Base-by-base conservation (phyloP, 2,797 vertebrate species). In the Alosa sapidissima region DNA sequence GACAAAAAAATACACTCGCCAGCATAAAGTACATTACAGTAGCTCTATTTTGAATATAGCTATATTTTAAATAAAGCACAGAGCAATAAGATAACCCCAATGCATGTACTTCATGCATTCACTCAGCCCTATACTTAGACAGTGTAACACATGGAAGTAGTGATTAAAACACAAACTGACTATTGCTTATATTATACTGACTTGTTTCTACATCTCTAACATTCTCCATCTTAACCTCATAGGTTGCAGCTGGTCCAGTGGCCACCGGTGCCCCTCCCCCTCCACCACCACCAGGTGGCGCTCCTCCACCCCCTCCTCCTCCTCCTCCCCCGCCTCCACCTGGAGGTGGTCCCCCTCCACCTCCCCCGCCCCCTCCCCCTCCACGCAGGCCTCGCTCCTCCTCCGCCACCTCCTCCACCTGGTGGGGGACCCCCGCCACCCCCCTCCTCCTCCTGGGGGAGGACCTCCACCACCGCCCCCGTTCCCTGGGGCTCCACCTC, bases 401-500 rank as follows among this genome's bases (percentile, higher is more conserved):
- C 94, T 0, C 95, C 95, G 0, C 96, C 95, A 0, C 96, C 94
- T 0, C 95, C 93, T 16, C 93, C 92, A 0, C 96, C 96, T n/a
- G 94, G 94, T 0, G 85, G 81, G 33, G 94, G 94, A 6, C 92
- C 94, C 3, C 94, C 95, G 8, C 96, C 96, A 81, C 96, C 95
- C 0, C 0, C 97, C 96, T 0, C 93, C 96, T 51, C 96, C 96
- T 0, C 96, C 96, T 8, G 91, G 95, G 28, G 91, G 91, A 3
- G 95, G 95, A 5, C 93, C 92, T 0, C 90, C 94, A 5, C 95
- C 94, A 8, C 95, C 95, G 60, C 96, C 95, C 0, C 95, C 95
- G 1, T 91, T 92, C 5, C 89, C 91, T 1, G 89, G 94, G 13
- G 93, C 91, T 55, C 92, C 91, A 0, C 94, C 94, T 58, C 94